These are phyloP conservation scores for Python bivittatus DNA, from an alignment of 2,113 vertebrate species.

Conservation along the genomic window DNA sequence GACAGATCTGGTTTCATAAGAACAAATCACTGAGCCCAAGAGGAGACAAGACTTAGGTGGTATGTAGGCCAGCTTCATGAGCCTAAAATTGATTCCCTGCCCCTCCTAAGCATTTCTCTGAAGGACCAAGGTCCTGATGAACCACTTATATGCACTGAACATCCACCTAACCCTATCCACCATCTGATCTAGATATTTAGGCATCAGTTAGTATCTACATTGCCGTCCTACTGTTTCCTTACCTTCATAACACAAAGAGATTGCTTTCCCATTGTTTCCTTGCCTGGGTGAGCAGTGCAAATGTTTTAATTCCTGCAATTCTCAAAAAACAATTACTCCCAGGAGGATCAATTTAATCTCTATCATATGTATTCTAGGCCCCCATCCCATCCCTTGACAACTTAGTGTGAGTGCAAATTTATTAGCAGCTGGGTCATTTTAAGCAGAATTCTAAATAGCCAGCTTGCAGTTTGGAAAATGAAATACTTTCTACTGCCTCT, in stretches of 20 bases:
- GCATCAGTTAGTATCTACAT: neutral
- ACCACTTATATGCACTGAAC: neutral
- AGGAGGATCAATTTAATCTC: conserved; percentile 20
- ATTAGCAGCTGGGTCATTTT: conserved; percentile 58
- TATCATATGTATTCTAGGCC: neutral
- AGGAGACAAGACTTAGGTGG: neutral
- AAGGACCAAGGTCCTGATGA: neutral
- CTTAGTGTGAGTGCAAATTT: conserved; percentile 39
- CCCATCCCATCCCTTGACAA: conserved; percentile 9
- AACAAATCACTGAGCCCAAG: neutral
- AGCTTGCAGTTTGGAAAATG: conserved; percentile 51
- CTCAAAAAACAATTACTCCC: conserved; percentile 13
- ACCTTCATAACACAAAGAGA: neutral
- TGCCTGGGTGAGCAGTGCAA: conserved; percentile 18
- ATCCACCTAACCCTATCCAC: neutral
- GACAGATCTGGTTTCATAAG: neutral
- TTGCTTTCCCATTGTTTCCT: conserved; percentile 16
- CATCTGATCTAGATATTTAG: neutral
- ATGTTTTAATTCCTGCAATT: conserved; percentile 6
- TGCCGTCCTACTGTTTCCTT: conserved; percentile 8
- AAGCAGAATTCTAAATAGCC: conserved; percentile 54
- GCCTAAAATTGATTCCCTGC: neutral
- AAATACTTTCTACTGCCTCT: conserved; percentile 56
- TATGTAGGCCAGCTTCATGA: neutral
- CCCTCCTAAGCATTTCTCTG: neutral